phyloP scores from a whole-genome alignment of 1,140 invertebrate genomes.

The Hermetia illucens region DNA sequence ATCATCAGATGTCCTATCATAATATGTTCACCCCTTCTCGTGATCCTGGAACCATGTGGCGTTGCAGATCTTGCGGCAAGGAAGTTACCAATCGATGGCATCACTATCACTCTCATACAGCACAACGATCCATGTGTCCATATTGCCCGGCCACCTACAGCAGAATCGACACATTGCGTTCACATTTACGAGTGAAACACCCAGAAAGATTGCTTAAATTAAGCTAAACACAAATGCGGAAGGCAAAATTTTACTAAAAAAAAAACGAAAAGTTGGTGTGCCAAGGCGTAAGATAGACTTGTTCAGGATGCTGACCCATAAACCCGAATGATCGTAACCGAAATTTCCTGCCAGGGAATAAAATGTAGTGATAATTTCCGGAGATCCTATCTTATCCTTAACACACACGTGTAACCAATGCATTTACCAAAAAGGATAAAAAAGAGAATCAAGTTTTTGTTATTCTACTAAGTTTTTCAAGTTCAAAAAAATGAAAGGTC shows the following conservation, averaged over 20 bases:
- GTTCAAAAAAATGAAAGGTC: too few species aligned
- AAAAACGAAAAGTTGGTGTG: neutral
- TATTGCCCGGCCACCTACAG: conserved; percentile 74
- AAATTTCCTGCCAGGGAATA: too few species aligned
- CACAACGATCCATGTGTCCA: conserved; percentile 61
- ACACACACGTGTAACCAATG: too few species aligned
- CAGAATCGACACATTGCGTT: conserved; percentile 66
- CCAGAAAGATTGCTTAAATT: conserved; percentile 33
- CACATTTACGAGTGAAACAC: conserved; percentile 61
- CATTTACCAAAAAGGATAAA: too few species aligned
- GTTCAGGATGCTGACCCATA: too few species aligned
- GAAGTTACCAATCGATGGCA: conserved; percentile 77
- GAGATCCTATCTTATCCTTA: too few species aligned
- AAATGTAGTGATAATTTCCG: too few species aligned
- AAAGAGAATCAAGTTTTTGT: too few species aligned
- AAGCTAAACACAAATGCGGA: conserved; percentile 13
- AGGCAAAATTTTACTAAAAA: neutral
- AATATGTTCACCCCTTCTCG: conserved; percentile 61
- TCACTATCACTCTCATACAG: conserved; percentile 69
- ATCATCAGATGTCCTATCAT: conserved; percentile 53
- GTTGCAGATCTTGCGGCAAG: conserved; percentile 67
- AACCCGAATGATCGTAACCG: too few species aligned
- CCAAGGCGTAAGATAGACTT: too few species aligned
- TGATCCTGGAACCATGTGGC: conserved; percentile 51
- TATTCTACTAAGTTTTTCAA: too few species aligned